phyloP scores from a whole-genome alignment of 2,888 invertebrate genomes.

The Cacoxenus indagator region DNA sequence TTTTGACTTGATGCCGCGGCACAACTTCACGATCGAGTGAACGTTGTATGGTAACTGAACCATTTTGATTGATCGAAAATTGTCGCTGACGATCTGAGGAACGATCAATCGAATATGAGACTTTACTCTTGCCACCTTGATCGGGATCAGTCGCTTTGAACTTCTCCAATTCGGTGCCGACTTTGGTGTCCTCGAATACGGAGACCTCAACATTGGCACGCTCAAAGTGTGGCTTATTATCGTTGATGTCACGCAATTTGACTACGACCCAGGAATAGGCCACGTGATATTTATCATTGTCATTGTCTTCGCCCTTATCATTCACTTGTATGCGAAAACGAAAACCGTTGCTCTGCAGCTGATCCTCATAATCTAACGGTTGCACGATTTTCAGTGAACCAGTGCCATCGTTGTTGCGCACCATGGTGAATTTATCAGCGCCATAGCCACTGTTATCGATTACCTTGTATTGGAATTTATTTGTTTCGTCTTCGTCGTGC shows the following conservation, averaged over 20 bases:
- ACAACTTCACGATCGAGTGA: conserved; percentile 94
- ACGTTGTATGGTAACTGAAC: conserved; percentile 94
- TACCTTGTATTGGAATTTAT: conserved; percentile 95
- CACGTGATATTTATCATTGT: conserved; percentile 97
- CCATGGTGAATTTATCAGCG: conserved; percentile 97
- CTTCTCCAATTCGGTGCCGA: conserved; percentile 90
- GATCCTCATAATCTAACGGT: conserved; percentile 95
- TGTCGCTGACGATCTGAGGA: conserved; percentile 93
- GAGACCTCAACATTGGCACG: conserved; percentile 92
- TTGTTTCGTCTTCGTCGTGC: conserved; percentile 96
- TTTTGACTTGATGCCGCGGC: conserved; percentile 95
- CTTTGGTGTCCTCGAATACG: conserved; percentile 91
- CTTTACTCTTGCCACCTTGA: conserved; percentile 93
- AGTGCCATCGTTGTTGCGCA: conserved; percentile 94
- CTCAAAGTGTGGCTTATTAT: conserved; percentile 96
- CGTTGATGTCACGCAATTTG: conserved; percentile 93
- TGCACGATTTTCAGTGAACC: conserved; percentile 96
- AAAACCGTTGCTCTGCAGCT: conserved; percentile 94
- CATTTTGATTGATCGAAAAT: conserved; percentile 94
- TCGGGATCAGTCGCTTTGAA: conserved; percentile 97
- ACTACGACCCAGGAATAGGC: conserved; percentile 97
- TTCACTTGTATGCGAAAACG: conserved; percentile 94
- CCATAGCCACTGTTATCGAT: conserved; percentile 95
- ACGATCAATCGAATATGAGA: conserved; percentile 91
- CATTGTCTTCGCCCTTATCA: conserved; percentile 94